Percentiles rank a stretch among this genome's conserved stretches.
phyloP scores from a whole-genome alignment of 2,797 vertebrate genomes.

The Graptemys geographica region DNA sequence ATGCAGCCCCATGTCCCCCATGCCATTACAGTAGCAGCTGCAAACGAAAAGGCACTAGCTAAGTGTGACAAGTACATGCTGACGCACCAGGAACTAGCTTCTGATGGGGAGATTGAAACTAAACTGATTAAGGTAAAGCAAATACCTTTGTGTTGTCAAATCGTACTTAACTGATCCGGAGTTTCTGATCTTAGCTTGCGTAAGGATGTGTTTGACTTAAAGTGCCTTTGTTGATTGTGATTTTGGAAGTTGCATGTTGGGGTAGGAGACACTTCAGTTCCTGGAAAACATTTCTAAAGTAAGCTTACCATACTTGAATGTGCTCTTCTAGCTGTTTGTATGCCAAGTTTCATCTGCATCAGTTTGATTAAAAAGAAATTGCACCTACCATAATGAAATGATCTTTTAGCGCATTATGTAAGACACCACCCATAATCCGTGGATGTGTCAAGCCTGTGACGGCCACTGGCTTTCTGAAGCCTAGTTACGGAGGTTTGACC shows the following conservation, averaged over 20 bases:
- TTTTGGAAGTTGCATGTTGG: background rate
- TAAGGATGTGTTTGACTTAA: rapidly evolving
- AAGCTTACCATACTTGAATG: background rate
- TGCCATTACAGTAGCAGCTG: conserved; percentile 90
- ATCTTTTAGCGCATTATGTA: background rate
- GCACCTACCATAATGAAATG: background rate
- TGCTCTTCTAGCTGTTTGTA: background rate
- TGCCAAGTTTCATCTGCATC: background rate
- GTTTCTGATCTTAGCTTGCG: rapidly evolving
- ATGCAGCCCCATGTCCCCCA: conserved; percentile 93
- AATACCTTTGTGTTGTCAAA: rapidly evolving
- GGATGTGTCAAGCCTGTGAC: background rate
- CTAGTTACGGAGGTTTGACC: background rate
- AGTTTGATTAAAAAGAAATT: background rate
- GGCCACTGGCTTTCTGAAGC: background rate
- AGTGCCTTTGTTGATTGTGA: background rate
- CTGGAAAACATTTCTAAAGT: background rate
- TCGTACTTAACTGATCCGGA: rapidly evolving
- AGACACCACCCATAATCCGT: background rate
- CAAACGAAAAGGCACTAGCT: conserved; percentile 92
- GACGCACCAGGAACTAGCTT: conserved; percentile 96
- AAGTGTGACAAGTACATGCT: conserved; percentile 97
- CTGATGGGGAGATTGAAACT: conserved; percentile 95
- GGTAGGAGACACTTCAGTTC: background rate
- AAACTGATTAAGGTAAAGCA: conserved; percentile 93